These are phyloP conservation scores for Crenuchus spilurus DNA, from an alignment of 2,797 vertebrate genomes.

Conservation along the genomic window DNA sequence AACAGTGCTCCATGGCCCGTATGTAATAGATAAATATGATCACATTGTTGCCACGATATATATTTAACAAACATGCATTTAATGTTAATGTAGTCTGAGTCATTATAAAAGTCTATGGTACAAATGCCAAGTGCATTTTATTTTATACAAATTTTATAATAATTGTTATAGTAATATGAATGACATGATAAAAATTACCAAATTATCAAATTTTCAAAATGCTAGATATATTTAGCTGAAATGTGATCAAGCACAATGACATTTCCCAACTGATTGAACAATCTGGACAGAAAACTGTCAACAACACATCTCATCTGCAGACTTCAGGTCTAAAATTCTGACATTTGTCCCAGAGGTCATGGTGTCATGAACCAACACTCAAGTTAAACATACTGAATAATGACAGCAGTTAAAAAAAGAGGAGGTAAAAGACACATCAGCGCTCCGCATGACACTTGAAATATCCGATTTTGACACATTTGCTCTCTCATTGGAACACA, in stretches of 20 bases:
- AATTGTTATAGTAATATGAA: constrained; percentile 46
- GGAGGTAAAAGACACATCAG: constrained; percentile 27
- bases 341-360: constrained; percentile 52
- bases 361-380: constrained; percentile 24
- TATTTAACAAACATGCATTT: constrained; percentile 55
- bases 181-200: constrained; percentile 47
- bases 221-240: constrained; percentile 37
- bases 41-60: constrained; percentile 54
- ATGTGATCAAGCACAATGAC: constrained; percentile 38
- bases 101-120: constrained; percentile 54
- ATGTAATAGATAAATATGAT: constrained; percentile 57
- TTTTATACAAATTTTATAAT: constrained; percentile 54
- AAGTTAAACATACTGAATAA: constrained; percentile 26
- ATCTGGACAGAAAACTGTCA: constrained; percentile 15
- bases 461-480: constrained; percentile 41
- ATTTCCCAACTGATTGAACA: constrained; percentile 34
- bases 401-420: constrained; percentile 24
- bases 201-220: constrained; percentile 51
- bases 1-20: constrained; percentile 48
- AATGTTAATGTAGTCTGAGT: constrained; percentile 45
- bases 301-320: constrained; percentile 48
- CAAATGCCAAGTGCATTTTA: constrained; percentile 58
- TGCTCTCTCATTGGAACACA: constrained; percentile 64
- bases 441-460: constrained; percentile 24
- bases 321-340: constrained; percentile 60